These are phyloP conservation scores for Ostrea denselamellosa DNA, from an alignment of 1,140 invertebrate genomes.

Conservation along the genomic window DNA sequence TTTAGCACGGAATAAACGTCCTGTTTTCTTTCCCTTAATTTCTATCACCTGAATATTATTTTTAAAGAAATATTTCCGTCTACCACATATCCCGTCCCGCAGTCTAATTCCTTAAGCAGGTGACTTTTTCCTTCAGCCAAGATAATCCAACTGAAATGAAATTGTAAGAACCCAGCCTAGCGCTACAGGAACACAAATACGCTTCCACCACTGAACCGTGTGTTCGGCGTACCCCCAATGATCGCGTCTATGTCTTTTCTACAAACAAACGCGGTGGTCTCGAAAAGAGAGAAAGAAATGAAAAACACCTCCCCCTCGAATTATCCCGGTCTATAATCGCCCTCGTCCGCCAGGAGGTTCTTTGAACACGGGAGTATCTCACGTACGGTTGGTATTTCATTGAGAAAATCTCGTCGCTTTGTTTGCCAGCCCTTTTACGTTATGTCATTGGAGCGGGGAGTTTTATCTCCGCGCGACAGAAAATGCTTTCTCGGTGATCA, in stretches of 20 bases:
- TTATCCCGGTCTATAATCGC: neutral
- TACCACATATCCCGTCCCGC: neutral
- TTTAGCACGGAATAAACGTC: neutral
- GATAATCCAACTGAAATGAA: constrained; percentile 16
- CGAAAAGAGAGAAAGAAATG: neutral
- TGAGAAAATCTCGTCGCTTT: neutral
- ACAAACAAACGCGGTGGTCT: neutral
- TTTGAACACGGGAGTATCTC: neutral
- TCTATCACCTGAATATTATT: neutral
- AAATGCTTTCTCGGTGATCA: constrained; percentile 12
- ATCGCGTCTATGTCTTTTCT: neutral
- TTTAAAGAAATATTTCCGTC: constrained; percentile 1
- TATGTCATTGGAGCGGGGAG: neutral
- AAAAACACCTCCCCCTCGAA: neutral
- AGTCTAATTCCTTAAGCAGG: constrained; percentile 9
- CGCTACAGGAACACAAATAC: neutral
- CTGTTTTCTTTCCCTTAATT: neutral
- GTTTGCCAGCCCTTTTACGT: constrained; percentile 24
- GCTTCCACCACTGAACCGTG: neutral
- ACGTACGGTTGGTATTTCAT: neutral
- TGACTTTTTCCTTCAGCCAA: constrained; percentile 4
- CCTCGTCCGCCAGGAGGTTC: neutral
- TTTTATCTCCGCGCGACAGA: neutral
- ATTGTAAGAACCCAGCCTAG: constrained; percentile 4
- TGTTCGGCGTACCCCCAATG: neutral